phyloP scores from a whole-genome alignment of 2,113 vertebrate genomes.

The Numida meleagris region DNA sequence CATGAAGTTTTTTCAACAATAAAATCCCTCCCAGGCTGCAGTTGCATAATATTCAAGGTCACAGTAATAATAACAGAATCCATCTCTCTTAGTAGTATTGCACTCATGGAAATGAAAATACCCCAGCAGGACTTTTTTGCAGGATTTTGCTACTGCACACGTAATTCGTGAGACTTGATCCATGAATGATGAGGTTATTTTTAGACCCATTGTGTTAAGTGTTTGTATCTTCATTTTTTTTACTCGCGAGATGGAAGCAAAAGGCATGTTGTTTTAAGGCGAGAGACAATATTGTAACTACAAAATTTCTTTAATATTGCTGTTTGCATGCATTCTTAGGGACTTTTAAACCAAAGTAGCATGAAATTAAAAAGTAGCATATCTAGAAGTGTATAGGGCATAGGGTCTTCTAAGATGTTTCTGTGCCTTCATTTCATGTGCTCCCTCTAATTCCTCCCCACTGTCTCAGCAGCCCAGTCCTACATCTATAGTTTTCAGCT shows the following conservation, averaged over 20 bases:
- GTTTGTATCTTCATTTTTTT: background rate
- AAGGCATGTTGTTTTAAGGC: background rate
- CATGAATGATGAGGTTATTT: background rate
- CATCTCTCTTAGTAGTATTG: background rate
- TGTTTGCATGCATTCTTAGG: background rate
- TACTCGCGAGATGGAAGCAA: background rate
- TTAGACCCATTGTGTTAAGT: background rate
- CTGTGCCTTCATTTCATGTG: background rate
- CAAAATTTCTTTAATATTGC: background rate
- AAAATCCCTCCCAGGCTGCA: constrained; percentile 13
- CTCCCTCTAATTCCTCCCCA: background rate
- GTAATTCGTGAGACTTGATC: background rate
- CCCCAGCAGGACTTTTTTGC: background rate
- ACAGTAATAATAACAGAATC: background rate
- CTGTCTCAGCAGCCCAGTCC: background rate
- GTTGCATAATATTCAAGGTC: constrained; percentile 48
- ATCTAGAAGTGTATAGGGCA: background rate
- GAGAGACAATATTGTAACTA: background rate
- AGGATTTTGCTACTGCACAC: background rate
- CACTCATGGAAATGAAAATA: background rate
- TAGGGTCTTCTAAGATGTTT: background rate
- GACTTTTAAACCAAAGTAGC: background rate
- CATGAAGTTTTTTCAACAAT: background rate
- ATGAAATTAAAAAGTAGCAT: background rate
- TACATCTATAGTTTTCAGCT: background rate